A percentile compares a stretch with the other conserved stretches of the same genome.
phyloP scores from a whole-genome alignment of 2,888 invertebrate species.

The Crematogaster levior region DNA sequence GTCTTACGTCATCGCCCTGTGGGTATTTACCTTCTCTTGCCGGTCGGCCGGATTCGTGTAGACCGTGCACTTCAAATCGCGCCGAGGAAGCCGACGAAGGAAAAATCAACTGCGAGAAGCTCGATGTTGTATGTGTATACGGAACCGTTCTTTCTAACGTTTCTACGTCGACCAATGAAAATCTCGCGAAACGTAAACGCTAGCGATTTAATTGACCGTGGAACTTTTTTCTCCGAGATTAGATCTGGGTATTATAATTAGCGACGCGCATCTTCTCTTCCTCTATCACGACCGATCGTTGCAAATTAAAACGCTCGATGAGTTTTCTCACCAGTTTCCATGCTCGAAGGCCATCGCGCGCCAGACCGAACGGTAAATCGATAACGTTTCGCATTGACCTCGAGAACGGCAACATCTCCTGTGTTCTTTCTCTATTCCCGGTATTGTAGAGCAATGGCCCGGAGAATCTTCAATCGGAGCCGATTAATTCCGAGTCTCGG shows the following conservation, averaged over 20 bases:
- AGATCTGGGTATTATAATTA: conserved; percentile 39
- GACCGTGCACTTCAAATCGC: conserved; percentile 47
- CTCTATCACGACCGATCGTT: background rate
- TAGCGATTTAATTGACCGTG: conserved; percentile 34
- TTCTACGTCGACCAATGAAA: background rate
- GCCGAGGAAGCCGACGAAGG: background rate
- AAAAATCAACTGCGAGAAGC: background rate
- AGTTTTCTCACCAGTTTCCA: conserved; percentile 51
- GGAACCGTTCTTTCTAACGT: conserved; percentile 25
- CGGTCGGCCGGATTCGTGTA: conserved; percentile 14
- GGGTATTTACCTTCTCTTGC: conserved; percentile 59
- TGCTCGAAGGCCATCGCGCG: conserved; percentile 32
- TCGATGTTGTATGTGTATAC: background rate
- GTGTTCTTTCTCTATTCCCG: background rate
- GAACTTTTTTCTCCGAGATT: conserved; percentile 28
- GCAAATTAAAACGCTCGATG: conserved; percentile 49
- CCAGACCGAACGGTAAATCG: conserved; percentile 49
- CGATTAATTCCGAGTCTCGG: background rate
- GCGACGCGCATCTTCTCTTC: conserved; percentile 9
- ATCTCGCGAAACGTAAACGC: conserved; percentile 15
- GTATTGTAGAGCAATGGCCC: conserved; percentile 9
- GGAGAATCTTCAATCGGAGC: background rate
- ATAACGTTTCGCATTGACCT: conserved; percentile 54
- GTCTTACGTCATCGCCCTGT: conserved; percentile 59
- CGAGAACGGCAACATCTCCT: conserved; percentile 24